Evolutionary conservation across 2,888 invertebrate species (phyloP).

Genomic region (Dioctria linearis): DNA sequence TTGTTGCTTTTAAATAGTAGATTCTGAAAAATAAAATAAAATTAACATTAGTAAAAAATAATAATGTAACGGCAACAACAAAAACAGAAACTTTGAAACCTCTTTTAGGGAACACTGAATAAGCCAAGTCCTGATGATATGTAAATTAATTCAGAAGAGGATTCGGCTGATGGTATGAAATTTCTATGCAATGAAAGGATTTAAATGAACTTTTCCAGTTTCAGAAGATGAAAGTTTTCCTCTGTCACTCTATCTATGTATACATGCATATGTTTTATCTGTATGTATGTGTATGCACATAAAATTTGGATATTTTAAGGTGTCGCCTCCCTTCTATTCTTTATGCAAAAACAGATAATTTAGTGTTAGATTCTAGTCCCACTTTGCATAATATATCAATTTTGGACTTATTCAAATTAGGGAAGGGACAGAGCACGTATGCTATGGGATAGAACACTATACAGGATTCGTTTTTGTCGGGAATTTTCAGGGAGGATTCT

Average conservation of each 20-base stretch:
- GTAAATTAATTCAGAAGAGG: constrained; percentile 38
- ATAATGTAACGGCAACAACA: constrained; percentile 6
- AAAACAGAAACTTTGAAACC: constrained; percentile 39
- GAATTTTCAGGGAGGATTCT: no score
- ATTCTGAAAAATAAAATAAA: not conserved
- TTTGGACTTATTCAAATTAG: constrained; percentile 37
- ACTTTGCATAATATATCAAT: constrained; percentile 41
- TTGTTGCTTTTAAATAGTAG: constrained; percentile 11
- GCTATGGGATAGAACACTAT: not conserved
- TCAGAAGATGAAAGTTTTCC: not conserved
- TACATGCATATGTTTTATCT: no score
- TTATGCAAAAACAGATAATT: constrained; percentile 9
- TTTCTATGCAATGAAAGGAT: constrained; percentile 6
- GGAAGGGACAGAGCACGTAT: constrained; percentile 4
- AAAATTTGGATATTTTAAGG: constrained; percentile 26
- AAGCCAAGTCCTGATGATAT: constrained; percentile 20
- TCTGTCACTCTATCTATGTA: not conserved
- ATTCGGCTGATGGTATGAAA: not conserved
- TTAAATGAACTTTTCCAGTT: constrained; percentile 3
- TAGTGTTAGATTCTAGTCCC: constrained; percentile 16
- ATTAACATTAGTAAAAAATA: not conserved
- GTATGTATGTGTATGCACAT: not conserved
- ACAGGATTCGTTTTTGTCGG: no score
- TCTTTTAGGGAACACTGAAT: constrained; percentile 31
- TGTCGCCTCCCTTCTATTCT: constrained; percentile 9